Evolutionary conservation across 2,888 invertebrate genomes (phyloP), one percentile per base, ranked within the genome.

Genomic region (Lacanobia oleracea): DNA sequence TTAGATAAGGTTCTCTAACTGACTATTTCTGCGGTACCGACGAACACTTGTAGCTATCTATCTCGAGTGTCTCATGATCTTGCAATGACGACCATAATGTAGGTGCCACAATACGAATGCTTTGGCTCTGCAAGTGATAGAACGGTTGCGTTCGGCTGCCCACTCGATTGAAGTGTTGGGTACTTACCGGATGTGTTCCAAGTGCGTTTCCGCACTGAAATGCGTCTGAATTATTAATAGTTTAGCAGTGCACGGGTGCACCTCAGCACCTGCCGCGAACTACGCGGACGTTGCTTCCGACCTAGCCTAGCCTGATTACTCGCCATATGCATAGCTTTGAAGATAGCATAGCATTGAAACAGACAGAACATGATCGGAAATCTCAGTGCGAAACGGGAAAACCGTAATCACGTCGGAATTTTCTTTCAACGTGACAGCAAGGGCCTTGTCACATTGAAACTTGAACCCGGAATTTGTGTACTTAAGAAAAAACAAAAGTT

Each of bases 171-270:
- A 68, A 62, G 66, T 70, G 64, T 72, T 72, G 81, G 68, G 71
- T 77, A 78, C n/a, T n/a, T n/a, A n/a, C 84, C 90, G 89, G 90
- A 89, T 89, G 91, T 89, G 90, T 89, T 87, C 79, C 75, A 75
- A 82, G 76, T 80, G 83, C 84, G 87, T 88, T 89, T 90, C 92
- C 91, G 89, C 86, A 83, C 75, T 77, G 75, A 81, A 80, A 82
- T 86, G 88, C 88, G 87, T 77, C 79, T 86, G 86, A 85, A 89
- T 86, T 89, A 88, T 70, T 61, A 71, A 75, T 61, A 70, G 70
- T 61, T 85, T 86, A 87, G 88, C 86, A 86, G 57, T 40, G 40
- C 72, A n/a, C n/a, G n/a, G n/a, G n/a, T n/a, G n/a, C n/a, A n/a
- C n/a, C n/a, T n/a, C n/a, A n/a, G n/a, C n/a, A 76, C 82, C 67